Percentiles rank a stretch among this genome's conserved stretches.
Conservation (phyloP, 2,888 invertebrate genomes). For the Phragmatobia fuliginosa region DNA sequence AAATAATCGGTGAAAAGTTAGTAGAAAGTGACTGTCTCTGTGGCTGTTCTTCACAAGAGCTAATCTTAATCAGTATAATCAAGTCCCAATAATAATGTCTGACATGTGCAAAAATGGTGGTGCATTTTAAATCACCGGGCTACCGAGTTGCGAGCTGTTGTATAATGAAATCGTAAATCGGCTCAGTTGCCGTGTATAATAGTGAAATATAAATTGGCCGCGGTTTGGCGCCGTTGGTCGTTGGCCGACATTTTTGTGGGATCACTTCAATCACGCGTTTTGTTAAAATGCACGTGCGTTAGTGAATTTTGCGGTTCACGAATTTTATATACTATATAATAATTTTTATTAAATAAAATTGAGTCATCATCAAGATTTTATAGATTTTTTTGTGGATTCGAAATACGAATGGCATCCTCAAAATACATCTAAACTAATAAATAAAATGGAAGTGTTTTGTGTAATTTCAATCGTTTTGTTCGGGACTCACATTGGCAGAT, state of each 20-base stretch:
- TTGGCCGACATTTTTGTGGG: slow-evolving; percentile 80
- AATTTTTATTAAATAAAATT: slow-evolving; percentile 1
- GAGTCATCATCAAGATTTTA: background rate
- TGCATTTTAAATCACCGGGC: slow-evolving; percentile 61
- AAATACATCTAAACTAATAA: no score
- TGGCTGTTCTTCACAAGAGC: background rate
- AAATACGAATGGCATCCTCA: no score
- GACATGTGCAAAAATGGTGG: slow-evolving; percentile 58
- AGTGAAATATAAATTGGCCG: slow-evolving; percentile 77
- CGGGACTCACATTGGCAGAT: no score
- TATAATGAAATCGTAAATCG: slow-evolving; percentile 81
- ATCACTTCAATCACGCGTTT: slow-evolving; percentile 74
- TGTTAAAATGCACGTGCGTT: slow-evolving; percentile 53
- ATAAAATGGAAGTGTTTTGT: no score
- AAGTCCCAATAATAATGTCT: slow-evolving; percentile 22
- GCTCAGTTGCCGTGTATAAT: slow-evolving; percentile 61
- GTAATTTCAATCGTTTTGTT: no score
- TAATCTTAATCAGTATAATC: slow-evolving; percentile 12
- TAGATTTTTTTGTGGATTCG: background rate
- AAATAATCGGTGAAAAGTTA: no score
- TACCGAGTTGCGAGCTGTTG: slow-evolving; percentile 53
- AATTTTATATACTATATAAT: slow-evolving; percentile 20
- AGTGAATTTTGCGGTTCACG: slow-evolving; percentile 36
- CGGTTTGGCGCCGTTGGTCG: slow-evolving; percentile 75
- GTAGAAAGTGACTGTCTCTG: no score